Conservation (phyloP, 2,888 invertebrate genomes). For the Pristionchus maxplancki region DNA sequence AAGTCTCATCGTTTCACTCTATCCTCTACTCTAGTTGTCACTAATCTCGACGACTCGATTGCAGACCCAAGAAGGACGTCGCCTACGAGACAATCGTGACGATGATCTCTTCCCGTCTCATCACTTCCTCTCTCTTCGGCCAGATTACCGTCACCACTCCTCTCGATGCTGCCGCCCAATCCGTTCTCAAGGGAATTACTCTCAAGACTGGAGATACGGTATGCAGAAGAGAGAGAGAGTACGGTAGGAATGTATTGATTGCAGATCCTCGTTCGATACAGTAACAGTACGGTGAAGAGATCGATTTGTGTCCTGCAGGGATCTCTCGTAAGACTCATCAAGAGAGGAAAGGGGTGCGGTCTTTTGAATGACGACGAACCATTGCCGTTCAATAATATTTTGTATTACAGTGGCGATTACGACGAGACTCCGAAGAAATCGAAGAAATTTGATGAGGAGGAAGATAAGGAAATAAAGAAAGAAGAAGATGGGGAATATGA, state of each 20-base stretch:
- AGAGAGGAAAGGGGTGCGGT: constrained; percentile 33
- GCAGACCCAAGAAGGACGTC: constrained; percentile 37
- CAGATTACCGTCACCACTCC: neutral
- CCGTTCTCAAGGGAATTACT: constrained; percentile 37
- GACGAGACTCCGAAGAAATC: neutral
- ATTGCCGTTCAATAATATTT: neutral
- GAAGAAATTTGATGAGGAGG: neutral
- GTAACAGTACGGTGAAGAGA: constrained; percentile 32
- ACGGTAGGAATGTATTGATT: neutral
- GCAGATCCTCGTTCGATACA: constrained; percentile 28
- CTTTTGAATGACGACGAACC: neutral
- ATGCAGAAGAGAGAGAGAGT: neutral
- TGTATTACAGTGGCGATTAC: neutral
- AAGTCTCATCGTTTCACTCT: neutral
- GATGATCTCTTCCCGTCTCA: constrained; percentile 16
- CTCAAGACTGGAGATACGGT: constrained; percentile 44
- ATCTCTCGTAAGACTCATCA: constrained; percentile 23
- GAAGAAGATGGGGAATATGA: neutral
- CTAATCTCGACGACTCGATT: neutral
- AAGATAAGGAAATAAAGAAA: neutral
- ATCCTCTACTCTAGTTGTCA: no score
- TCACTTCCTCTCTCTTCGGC: constrained; percentile 39
- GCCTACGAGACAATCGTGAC: constrained; percentile 25
- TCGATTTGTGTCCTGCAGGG: constrained; percentile 26
- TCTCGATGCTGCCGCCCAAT: neutral